phyloP scores from a whole-genome alignment of 2,113 vertebrate species.

The Macquaria ambigua region DNA sequence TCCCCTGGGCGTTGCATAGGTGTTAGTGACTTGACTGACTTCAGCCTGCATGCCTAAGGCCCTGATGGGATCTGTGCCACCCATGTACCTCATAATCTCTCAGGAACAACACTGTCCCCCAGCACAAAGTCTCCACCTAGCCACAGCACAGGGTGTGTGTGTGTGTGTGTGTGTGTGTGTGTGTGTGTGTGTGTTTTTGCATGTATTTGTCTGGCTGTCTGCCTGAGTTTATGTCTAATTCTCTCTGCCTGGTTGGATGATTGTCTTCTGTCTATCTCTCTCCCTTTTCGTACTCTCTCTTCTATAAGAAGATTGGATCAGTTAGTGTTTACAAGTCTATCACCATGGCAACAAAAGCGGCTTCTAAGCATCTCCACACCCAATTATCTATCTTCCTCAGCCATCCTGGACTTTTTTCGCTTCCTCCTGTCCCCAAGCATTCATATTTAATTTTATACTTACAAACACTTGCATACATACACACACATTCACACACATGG shows the following conservation, averaged over 20 bases:
- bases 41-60: constrained; percentile 60
- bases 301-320: constrained; percentile 58
- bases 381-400: constrained; percentile 75
- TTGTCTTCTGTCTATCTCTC: constrained; percentile 49
- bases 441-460: constrained; percentile 32
- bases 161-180: not conserved
- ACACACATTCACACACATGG: not conserved
- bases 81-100: constrained; percentile 72
- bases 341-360: constrained; percentile 61
- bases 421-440: constrained; percentile 49
- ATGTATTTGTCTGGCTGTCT: constrained; percentile 41
- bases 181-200: constrained; percentile 8
- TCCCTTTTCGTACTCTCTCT: constrained; percentile 6
- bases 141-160: constrained; percentile 27
- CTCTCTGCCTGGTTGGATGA: constrained; percentile 24
- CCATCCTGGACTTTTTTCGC: constrained; percentile 58
- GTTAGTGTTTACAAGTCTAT: constrained; percentile 72
- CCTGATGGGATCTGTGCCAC: constrained; percentile 70
- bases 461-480: not conserved
- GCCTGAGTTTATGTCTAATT: constrained; percentile 31
- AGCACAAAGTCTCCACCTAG: constrained; percentile 46
- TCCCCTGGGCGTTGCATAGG: constrained; percentile 59
- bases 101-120: constrained; percentile 53
- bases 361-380: constrained; percentile 54
- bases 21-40: constrained; percentile 72